Base-by-base conservation (phyloP, 2,888 invertebrate genomes). In the Drosophila subsilvestris region DNA sequence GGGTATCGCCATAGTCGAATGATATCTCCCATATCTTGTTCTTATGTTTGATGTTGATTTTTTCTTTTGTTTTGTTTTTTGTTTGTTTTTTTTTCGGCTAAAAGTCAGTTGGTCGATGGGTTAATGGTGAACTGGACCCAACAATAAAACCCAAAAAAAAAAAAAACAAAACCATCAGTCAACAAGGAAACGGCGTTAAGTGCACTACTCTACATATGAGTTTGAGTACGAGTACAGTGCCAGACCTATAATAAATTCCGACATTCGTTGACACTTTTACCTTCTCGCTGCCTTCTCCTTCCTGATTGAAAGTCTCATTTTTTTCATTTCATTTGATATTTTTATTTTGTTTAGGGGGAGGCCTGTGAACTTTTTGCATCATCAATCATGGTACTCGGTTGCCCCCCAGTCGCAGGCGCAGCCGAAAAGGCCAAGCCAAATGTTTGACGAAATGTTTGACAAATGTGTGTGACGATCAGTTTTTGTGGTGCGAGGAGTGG, bases 341-440 rank as follows among this genome's bases (percentile, higher is more conserved):
- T 58, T 56, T 42, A 17, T 32, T 59, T 47, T 56, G 12, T 32
- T 48, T 50, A 49, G 45, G 74, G 43, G 57, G 44, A 49, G 48
- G 42, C 55, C 47, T 48, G 57, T 69, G 66, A 60, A 75, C 63
- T 61, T 62, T 63, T 67, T 54, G 48, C 43, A 67, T 67, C 78
- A 80, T 78, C 63, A 78, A 78, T 78, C 78, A 78, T 63, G 66
- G 57, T 47, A 29, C 66, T 65, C 66, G 66, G 59, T 63, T 42
- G 32, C 58, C 37, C 6, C 6, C 6, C 37, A 37, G 14, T 37
- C 58, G 22, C 53, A 57, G 62, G 80, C 77, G 80, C 80, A 78
- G 80, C 65, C 77, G 77, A 80, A 78, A 80, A 74, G 54, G 78
- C 62, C 58, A 22, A 22, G n/a, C n/a, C n/a, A 20, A 63, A 29